Base-by-base conservation (phyloP, 2,888 invertebrate species). In the Proisotoma minuta region DNA sequence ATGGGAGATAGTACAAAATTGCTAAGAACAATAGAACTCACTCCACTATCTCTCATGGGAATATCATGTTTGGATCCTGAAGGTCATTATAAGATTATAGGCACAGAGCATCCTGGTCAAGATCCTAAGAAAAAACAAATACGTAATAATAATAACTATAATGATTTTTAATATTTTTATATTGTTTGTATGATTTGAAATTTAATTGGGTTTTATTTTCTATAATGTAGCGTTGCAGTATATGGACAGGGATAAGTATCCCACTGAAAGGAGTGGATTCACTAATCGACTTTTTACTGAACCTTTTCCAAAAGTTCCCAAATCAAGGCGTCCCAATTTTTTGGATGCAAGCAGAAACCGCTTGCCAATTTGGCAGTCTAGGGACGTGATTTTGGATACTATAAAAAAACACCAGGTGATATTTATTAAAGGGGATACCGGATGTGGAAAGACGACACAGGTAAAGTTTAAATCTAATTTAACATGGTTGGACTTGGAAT, bases 371-470 rank as follows among this genome's bases (percentile, higher is more conserved):
- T 86, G 82, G 77, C 80, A 82, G 43, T 82, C 85, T 71, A 81
- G 83, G 52, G 82, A 85, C 3, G 82, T 85, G 26, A 84, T 93
- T 54, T 77, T 90, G 5, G 82, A 85, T 63, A 81, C 84, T 2
- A 83, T 90, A 52, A 78, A 81, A 54, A 79, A 82, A 20, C 85
- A 88, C 75, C 84, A 87, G 81, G 85, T 87, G 60, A 76, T 79
- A 2, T 74, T 82, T 12, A 83, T 93, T 23, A 84, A 85, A 3
- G 89, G 81, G 0, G 91, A 92, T 73, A 95, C 96, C 0, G 96
- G 95, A 0, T 91, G 89, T 59, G 96, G 96, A 0, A 96, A 96
- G 82, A 94, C 95, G 0, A 96, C 96, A 0, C 96, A 96, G 82
- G 82, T 82, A 73, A 61, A 34, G 34, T 34, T 10, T 10, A 34